Evolutionary conservation across 92 coral and sea anemone genomes (phyloP).

Genomic region (Porites evermanni): DNA sequence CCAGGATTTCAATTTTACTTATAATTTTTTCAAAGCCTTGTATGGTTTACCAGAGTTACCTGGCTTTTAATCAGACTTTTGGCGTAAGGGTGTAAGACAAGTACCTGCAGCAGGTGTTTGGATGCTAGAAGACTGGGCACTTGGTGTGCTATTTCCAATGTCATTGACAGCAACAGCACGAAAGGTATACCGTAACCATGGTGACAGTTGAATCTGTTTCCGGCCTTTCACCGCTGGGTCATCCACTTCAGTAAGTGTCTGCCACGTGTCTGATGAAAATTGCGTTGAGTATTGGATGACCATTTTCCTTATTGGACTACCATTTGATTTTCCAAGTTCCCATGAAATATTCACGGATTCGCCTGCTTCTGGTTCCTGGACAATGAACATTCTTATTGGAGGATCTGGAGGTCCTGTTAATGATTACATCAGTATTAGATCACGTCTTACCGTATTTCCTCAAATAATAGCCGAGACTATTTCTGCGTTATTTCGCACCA

Average conservation of each 20-base stretch:
- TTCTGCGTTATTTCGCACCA: too few relatives aligned
- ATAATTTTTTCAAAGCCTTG: too few relatives aligned
- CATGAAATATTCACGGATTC: constrained; percentile 84
- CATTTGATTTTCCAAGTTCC: constrained; percentile 69
- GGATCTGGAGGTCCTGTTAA: constrained; percentile 89
- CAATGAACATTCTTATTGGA: constrained; percentile 67
- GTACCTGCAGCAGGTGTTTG: constrained; percentile 87
- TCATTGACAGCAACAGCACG: constrained; percentile 78
- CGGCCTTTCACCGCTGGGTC: constrained; percentile 51
- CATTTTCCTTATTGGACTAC: constrained; percentile 77
- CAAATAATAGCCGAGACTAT: too few relatives aligned
- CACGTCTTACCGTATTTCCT: neutral
- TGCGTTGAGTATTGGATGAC: constrained; percentile 70
- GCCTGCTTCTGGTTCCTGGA: constrained; percentile 36
- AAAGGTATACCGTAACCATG: constrained; percentile 92
- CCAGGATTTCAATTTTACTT: too few relatives aligned
- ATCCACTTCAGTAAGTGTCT: constrained; percentile 36
- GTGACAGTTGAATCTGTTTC: constrained; percentile 75
- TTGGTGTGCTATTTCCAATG: constrained; percentile 83
- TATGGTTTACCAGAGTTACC: too few relatives aligned
- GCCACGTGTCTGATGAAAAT: constrained; percentile 73
- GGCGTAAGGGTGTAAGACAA: too few relatives aligned
- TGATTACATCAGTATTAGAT: neutral
- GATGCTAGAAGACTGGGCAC: constrained; percentile 66
- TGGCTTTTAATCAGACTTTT: too few relatives aligned